phyloP scores from a whole-genome alignment of 2,797 vertebrate genomes.

The Chiloscyllium punctatum region DNA sequence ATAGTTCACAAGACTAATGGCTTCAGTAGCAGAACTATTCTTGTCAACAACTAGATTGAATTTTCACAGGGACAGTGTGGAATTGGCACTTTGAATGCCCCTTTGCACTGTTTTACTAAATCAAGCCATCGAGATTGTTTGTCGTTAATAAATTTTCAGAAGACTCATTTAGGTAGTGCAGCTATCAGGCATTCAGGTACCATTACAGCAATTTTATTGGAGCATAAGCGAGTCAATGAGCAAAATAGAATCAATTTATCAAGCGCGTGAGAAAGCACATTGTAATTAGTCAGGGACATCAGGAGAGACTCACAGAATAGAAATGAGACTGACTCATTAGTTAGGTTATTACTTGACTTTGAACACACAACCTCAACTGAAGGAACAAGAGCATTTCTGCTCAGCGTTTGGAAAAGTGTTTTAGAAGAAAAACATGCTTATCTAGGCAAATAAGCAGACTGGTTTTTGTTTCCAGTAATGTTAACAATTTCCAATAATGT shows the following conservation, averaged over 20 bases:
- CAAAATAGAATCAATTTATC: slow-evolving; percentile 49
- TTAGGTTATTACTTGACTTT: slow-evolving; percentile 31
- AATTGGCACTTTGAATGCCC: slow-evolving; percentile 13
- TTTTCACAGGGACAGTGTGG: neutral
- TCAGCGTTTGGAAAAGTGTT: neutral
- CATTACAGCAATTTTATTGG: slow-evolving; percentile 44
- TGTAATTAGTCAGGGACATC: slow-evolving; percentile 45
- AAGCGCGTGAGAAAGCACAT: slow-evolving; percentile 41
- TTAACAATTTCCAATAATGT: neutral
- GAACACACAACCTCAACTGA: slow-evolving; percentile 12
- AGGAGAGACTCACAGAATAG: slow-evolving; percentile 36
- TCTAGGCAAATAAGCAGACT: neutral
- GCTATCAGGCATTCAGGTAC: slow-evolving; percentile 46
- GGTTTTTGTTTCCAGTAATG: neutral
- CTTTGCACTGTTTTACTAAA: slow-evolving; percentile 27
- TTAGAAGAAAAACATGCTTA: neutral
- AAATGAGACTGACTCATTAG: slow-evolving; percentile 32
- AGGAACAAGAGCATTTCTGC: neutral
- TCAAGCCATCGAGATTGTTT: slow-evolving; percentile 40
- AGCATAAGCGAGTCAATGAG: slow-evolving; percentile 46
- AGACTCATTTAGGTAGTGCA: slow-evolving; percentile 41
- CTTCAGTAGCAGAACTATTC: neutral
- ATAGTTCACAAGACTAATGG: slow-evolving; percentile 5
- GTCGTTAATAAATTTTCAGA: slow-evolving; percentile 37
- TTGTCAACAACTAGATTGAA: slow-evolving; percentile 13